These are phyloP conservation scores for Endotricha flammealis DNA, from an alignment of 2,888 invertebrate genomes.

Conservation along the genomic window DNA sequence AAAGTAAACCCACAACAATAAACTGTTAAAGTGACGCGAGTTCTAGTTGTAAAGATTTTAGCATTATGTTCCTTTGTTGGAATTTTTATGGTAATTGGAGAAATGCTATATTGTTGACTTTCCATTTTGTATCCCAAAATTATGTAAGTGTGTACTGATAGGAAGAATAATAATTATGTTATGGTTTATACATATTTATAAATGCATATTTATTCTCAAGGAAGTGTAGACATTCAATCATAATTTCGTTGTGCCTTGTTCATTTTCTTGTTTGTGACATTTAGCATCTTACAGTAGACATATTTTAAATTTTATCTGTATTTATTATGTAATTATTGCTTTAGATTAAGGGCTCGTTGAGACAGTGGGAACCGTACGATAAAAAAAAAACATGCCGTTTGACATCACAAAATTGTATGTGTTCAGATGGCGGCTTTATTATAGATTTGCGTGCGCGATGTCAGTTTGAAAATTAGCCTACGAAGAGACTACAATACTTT, in stretches of 20 bases:
- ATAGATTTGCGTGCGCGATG: too few species aligned
- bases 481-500: too few species aligned
- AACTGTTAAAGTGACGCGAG: constrained; percentile 1
- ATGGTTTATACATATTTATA: constrained; percentile 32
- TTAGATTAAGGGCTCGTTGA: too few species aligned
- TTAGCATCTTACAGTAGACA: too few species aligned
- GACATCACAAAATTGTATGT: too few species aligned
- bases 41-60: constrained; percentile 47
- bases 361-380: too few species aligned
- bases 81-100: constrained; percentile 37
- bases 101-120: constrained; percentile 45
- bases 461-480: too few species aligned
- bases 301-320: too few species aligned
- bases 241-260: constrained; percentile 29
- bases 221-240: constrained; percentile 50
- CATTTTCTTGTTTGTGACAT: constrained; percentile 19
- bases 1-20: too few species aligned
- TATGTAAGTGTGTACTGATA: constrained; percentile 33
- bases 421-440: too few species aligned
- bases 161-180: constrained; percentile 41
- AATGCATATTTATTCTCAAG: constrained; percentile 44
- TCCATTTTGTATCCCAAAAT: constrained; percentile 32
- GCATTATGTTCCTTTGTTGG: constrained; percentile 36
- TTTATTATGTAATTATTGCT: too few species aligned
- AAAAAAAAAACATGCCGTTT: too few species aligned